phyloP scores from a whole-genome alignment of 2,113 vertebrate genomes.

The Mustela nigripes region DNA sequence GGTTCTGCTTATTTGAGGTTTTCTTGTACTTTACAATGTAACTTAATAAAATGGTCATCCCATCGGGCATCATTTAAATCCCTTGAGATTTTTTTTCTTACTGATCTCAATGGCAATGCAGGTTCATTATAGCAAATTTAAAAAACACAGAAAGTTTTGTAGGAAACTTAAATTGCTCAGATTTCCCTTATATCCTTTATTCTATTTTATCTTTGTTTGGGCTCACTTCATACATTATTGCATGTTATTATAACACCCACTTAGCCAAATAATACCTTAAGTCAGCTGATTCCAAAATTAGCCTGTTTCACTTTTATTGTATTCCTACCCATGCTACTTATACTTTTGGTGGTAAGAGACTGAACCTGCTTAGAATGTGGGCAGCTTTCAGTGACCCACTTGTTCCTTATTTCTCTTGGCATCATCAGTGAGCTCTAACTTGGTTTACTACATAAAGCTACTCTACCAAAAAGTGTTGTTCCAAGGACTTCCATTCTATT shows the following conservation, averaged over 20 bases:
- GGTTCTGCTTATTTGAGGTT: conserved; percentile 54
- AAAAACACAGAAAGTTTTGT: conserved; percentile 43
- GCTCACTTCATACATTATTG: conserved; percentile 5
- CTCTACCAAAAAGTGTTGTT: conserved; percentile 53
- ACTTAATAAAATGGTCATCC: neutral
- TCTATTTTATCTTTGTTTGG: conserved; percentile 46
- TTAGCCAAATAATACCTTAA: conserved; percentile 22
- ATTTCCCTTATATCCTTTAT: conserved; percentile 43
- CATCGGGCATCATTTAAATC: neutral
- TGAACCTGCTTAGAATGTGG: conserved; percentile 30
- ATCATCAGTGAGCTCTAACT: neutral
- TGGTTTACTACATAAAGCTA: conserved; percentile 50
- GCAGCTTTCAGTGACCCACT: conserved; percentile 33
- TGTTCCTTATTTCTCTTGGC: conserved; percentile 43
- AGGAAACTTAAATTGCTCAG: conserved; percentile 38
- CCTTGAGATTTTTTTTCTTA: neutral
- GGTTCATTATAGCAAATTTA: conserved; percentile 28
- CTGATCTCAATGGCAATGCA: neutral
- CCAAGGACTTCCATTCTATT: conserved; percentile 48
- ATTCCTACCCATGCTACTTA: neutral
- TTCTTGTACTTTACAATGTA: conserved; percentile 50
- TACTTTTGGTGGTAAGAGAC: conserved; percentile 4
- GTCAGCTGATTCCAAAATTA: conserved; percentile 52
- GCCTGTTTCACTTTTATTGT: conserved; percentile 41
- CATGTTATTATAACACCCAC: conserved; percentile 32